Evolutionary conservation across 2,113 vertebrate species (phyloP).

Genomic region (Setophaga kirtlandii): DNA sequence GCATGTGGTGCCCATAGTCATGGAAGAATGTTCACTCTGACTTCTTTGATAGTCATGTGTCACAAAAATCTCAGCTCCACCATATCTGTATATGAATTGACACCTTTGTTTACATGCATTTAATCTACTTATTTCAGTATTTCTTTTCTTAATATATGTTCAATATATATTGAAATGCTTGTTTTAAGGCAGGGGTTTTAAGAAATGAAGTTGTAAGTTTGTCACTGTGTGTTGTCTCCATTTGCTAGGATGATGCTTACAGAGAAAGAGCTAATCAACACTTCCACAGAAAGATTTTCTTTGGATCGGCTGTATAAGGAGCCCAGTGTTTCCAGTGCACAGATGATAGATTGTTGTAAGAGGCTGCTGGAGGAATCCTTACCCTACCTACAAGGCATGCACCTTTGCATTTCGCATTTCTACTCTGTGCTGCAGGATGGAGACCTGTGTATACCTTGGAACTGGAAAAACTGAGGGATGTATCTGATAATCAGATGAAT

Average conservation of each 20-base stretch:
- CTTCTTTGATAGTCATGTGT: neutral
- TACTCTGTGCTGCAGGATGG: conserved; percentile 96
- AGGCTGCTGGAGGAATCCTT: conserved; percentile 79
- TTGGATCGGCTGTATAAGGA: conserved; percentile 88
- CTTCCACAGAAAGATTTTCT: conserved; percentile 79
- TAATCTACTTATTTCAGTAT: neutral
- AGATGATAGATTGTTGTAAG: conserved; percentile 89
- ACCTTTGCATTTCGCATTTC: conserved; percentile 88
- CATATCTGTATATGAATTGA: neutral
- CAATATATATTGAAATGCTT: neutral
- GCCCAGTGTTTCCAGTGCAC: conserved; percentile 84
- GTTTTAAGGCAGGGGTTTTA: neutral
- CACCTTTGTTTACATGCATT: neutral
- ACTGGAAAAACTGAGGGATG: conserved; percentile 85
- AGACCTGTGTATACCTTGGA: conserved; percentile 94
- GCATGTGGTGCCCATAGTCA: neutral
- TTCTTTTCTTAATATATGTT: neutral
- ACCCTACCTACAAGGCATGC: conserved; percentile 84
- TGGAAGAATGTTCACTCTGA: neutral
- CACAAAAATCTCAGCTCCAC: neutral
- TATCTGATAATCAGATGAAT: conserved; percentile 36
- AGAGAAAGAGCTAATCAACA: conserved; percentile 77
- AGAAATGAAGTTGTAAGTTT: neutral
- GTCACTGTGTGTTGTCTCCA: neutral
- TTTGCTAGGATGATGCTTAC: conserved; percentile 81